Percentiles rank a stretch among this genome's conserved stretches.
phyloP scores from a whole-genome alignment of 2,888 invertebrate species.

The Leptothorax acervorum region DNA sequence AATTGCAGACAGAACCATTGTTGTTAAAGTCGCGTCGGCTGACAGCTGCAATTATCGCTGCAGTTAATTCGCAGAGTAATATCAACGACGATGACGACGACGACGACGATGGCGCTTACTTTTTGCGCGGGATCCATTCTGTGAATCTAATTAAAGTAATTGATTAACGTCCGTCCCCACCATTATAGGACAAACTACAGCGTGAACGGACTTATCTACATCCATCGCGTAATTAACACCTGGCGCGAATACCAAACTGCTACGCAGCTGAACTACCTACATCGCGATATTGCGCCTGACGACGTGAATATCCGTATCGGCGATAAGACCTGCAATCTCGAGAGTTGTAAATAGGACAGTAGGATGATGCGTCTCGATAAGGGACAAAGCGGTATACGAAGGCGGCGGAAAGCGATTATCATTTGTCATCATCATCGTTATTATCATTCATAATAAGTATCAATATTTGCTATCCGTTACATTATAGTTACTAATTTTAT shows the following conservation, averaged over 20 bases:
- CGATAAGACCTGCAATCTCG: constrained; percentile 36
- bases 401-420: background rate
- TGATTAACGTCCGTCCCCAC: constrained; percentile 60
- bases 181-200: background rate
- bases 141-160: constrained; percentile 67
- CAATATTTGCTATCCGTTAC: background rate
- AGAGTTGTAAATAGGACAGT: constrained; percentile 55
- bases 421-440: background rate
- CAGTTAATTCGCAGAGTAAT: constrained; percentile 9
- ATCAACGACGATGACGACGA: background rate
- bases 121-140: constrained; percentile 27
- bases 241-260: constrained; percentile 52
- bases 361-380: constrained; percentile 19
- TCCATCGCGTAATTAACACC: constrained; percentile 71
- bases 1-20: constrained; percentile 28
- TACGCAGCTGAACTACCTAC: constrained; percentile 61
- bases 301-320: constrained; percentile 56
- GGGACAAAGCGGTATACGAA: constrained; percentile 41
- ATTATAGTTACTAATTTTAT: constrained; percentile 1
- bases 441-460: background rate
- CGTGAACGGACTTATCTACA: constrained; percentile 31
- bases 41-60: constrained; percentile 15
- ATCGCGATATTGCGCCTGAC: constrained; percentile 57
- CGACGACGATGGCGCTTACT: background rate
- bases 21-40: background rate